These are phyloP conservation scores for Heterotilapia buettikoferi DNA, from an alignment of 2,113 vertebrate species.

Conservation along the genomic window DNA sequence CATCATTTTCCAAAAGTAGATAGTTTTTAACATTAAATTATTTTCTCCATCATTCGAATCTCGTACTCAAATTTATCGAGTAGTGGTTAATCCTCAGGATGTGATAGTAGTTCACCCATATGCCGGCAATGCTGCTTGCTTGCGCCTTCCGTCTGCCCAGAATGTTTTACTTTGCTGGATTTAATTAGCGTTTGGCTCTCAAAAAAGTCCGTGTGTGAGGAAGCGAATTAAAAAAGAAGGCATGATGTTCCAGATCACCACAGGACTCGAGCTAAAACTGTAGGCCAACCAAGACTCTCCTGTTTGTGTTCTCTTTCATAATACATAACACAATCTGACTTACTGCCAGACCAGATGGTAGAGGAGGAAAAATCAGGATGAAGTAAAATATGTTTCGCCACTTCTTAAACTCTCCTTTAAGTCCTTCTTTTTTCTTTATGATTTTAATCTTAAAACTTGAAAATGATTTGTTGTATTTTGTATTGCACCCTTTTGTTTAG, in stretches of 20 bases:
- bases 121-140: neutral
- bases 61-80: neutral
- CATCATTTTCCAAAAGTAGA: neutral
- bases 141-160: neutral
- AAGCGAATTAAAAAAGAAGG: neutral
- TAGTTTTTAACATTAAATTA: neutral
- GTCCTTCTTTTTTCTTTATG: neutral
- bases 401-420: neutral
- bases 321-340: conserved; percentile 21
- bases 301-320: conserved; percentile 12
- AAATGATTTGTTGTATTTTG: neutral
- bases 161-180: neutral
- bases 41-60: neutral
- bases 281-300: conserved; percentile 14
- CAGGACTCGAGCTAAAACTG: neutral
- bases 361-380: neutral
- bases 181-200: neutral
- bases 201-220: neutral
- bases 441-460: neutral
- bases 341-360: conserved; percentile 7
- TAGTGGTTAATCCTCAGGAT: neutral
- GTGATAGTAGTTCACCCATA: neutral
- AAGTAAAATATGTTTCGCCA: neutral
- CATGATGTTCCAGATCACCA: conserved; percentile 20
- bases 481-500: neutral